Base-by-base conservation (phyloP, 2,113 vertebrate species). In the Egretta garzetta region DNA sequence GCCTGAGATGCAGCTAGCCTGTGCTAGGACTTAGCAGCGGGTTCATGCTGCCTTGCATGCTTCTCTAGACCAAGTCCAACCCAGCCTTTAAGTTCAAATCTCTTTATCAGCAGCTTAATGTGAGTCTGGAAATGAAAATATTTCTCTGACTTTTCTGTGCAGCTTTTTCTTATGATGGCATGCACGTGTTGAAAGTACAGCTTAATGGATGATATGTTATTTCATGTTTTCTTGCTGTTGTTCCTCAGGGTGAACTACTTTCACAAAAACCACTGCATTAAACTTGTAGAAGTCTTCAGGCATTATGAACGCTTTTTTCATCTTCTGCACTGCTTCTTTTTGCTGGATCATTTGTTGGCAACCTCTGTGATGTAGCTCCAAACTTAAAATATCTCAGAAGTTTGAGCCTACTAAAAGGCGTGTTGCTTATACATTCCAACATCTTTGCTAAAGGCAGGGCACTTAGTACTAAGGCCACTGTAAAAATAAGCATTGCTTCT, bases 221-320 rank as follows among this genome's bases (percentile, higher is more conserved):
- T 83, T 71, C 24, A 21, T 37, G 21, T 82, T 76, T 70, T 80
- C 49, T 76, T 79, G 5, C 3, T 49, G 17, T 52, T 79, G 19
- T 14, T 77, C 16, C 26, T 45, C 5, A 89, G 18, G n/a, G 43
- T 11, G 4, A 72, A 72, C 10, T 63, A 37, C 22, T 77, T 80
- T 33, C 52, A 18, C 53, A 59, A 62, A 70, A 64, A 86, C 9
- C 1, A 17, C 18, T 67, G 7, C 20, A 28, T 67, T 80, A 47
- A 90, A 63, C 6, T 74, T 82, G 41, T 47, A 73, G 24, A 88
- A 84, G 27, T 30, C 32, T 87, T 89, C 39, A 66, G 35, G 15
- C 30, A 45, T 39, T 81, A 53, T 27, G 30, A 79, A 50, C 0
- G 0, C 0, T 30, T 64, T 73, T 60, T 87, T 71, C 35, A n/a